Conservation (phyloP, 2,888 invertebrate species). For the Smittia sp. region DNA sequence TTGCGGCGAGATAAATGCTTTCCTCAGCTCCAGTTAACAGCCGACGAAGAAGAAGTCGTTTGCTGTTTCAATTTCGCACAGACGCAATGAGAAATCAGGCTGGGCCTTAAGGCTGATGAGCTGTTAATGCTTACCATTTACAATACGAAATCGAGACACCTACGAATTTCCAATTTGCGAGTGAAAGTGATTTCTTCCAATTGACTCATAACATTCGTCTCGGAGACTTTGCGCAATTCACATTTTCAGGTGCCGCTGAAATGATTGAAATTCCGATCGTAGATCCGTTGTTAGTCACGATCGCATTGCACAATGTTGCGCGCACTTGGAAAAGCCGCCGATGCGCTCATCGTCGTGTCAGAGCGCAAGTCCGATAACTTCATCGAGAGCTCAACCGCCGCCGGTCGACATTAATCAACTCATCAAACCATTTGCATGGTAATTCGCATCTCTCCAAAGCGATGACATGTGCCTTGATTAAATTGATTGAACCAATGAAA, state of each 20-base stretch:
- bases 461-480: neutral
- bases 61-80: neutral
- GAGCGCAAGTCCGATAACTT: too few relatives aligned
- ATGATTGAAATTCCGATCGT: slow-evolving; percentile 29
- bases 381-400: neutral
- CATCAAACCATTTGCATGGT: slow-evolving; percentile 11
- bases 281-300: slow-evolving; percentile 21
- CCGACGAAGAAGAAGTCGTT: neutral
- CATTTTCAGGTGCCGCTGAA: neutral
- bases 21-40: neutral
- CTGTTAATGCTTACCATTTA: neutral
- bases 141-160: slow-evolving; percentile 16
- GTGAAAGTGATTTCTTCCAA: slow-evolving; percentile 33
- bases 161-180: slow-evolving; percentile 17
- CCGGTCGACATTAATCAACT: neutral
- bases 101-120: slow-evolving; percentile 8
- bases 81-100: neutral
- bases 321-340: neutral
- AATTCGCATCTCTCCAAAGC: neutral
- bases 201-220: slow-evolving; percentile 16
- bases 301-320: slow-evolving; percentile 8
- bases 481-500: slow-evolving; percentile 21
- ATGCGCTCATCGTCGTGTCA: too few relatives aligned
- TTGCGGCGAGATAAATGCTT: neutral
- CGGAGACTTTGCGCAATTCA: slow-evolving; percentile 29